phyloP scores from a whole-genome alignment of 2,888 invertebrate species.

The Mythimna lalbum region DNA sequence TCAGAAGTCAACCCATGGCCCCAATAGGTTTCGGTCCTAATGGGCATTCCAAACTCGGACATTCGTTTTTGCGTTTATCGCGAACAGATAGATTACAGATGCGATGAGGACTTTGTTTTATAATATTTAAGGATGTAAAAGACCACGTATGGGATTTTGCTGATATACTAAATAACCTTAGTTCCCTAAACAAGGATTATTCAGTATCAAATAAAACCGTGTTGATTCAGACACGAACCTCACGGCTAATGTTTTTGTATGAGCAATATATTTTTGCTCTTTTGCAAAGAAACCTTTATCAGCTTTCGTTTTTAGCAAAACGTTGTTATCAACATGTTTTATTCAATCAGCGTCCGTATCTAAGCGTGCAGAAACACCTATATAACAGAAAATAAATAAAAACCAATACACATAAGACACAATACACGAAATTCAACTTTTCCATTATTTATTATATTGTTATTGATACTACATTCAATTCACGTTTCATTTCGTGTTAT shows the following conservation, averaged over 20 bases:
- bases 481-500: slow-evolving; percentile 71
- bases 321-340: slow-evolving; percentile 20
- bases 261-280: not conserved
- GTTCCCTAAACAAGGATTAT: not conserved
- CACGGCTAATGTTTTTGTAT: not conserved
- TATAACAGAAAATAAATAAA: slow-evolving; percentile 31
- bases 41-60: too few relatives aligned
- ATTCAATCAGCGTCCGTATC: slow-evolving; percentile 39
- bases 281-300: slow-evolving; percentile 3
- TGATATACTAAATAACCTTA: too few relatives aligned
- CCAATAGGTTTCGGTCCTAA: too few relatives aligned
- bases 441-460: slow-evolving; percentile 61
- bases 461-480: slow-evolving; percentile 65
- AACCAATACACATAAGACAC: slow-evolving; percentile 38
- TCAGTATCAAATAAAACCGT: not conserved
- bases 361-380: slow-evolving; percentile 34
- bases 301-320: slow-evolving; percentile 10
- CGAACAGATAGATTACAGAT: too few relatives aligned
- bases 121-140: too few relatives aligned
- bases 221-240: not conserved
- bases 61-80: too few relatives aligned
- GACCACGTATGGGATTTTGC: not conserved
- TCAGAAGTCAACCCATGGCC: too few relatives aligned
- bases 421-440: slow-evolving; percentile 42
- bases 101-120: too few relatives aligned